Conservation (phyloP, 2,888 invertebrate genomes). For the Pristionchus entomophagus region DNA sequence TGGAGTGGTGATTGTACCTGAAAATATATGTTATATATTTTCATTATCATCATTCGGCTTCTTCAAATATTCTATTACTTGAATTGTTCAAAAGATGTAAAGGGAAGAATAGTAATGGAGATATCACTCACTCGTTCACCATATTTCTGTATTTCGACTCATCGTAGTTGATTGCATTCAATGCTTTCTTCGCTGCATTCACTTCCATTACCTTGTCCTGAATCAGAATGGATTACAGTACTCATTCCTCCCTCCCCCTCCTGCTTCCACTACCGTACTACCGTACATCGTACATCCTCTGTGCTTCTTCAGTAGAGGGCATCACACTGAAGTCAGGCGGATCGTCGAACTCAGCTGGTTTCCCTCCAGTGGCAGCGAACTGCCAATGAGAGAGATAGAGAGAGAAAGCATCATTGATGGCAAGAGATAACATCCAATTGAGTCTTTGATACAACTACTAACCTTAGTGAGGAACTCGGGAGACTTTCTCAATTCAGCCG, state of each 20-base stretch:
- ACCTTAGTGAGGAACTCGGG: background rate
- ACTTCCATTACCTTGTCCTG: constrained; percentile 23
- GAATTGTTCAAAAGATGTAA: too few species aligned
- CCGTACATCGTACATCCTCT: constrained; percentile 18
- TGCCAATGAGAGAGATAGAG: background rate
- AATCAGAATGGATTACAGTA: background rate
- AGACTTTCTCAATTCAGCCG: background rate
- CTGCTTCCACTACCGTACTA: too few species aligned
- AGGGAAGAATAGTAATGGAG: background rate
- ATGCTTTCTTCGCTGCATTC: background rate
- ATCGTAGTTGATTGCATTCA: constrained; percentile 13
- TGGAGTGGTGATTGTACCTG: background rate
- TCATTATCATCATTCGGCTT: too few species aligned
- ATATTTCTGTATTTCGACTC: background rate
- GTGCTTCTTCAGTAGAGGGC: constrained; percentile 43
- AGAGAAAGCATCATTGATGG: too few species aligned
- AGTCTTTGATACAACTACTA: too few species aligned
- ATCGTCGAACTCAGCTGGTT: constrained; percentile 49
- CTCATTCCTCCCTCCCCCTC: background rate
- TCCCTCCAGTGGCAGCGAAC: constrained; percentile 36
- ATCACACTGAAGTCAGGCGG: constrained; percentile 53
- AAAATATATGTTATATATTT: too few species aligned
- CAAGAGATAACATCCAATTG: too few species aligned
- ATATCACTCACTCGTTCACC: constrained; percentile 1
- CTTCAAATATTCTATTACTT: too few species aligned